Percentiles rank a stretch among this genome's conserved stretches.
Evolutionary conservation across 2,888 invertebrate species (phyloP).

Genomic region (Acheta domesticus): DNA sequence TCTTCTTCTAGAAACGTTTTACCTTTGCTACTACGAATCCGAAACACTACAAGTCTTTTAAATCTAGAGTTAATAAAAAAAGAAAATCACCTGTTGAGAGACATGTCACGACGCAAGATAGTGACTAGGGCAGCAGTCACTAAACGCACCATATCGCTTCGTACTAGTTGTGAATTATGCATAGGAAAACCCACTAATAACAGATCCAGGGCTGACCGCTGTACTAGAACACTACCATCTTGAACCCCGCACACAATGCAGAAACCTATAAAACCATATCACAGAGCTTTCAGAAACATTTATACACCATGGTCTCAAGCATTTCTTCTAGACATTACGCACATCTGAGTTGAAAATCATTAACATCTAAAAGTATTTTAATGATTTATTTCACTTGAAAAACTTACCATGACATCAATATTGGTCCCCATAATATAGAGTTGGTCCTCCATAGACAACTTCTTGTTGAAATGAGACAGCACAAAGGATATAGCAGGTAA

Average conservation of each 20-base stretch:
- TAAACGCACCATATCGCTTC: slow-evolving; percentile 66
- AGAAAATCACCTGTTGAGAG: slow-evolving; percentile 58
- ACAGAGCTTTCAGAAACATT: not conserved
- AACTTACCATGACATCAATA: slow-evolving; percentile 71
- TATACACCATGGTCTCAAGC: too few species aligned
- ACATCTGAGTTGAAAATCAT: too few species aligned
- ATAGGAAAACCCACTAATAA: slow-evolving; percentile 79
- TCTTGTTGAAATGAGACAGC: slow-evolving; percentile 74
- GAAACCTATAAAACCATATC: slow-evolving; percentile 54
- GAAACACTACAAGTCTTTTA: too few species aligned
- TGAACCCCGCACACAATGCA: slow-evolving; percentile 76
- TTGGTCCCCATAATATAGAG: slow-evolving; percentile 78
- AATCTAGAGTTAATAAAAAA: too few species aligned
- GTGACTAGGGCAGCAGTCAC: slow-evolving; percentile 70
- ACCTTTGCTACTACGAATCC: too few species aligned
- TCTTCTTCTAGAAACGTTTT: too few species aligned
- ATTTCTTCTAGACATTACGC: too few species aligned
- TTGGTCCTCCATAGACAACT: slow-evolving; percentile 75
- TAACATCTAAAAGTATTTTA: not conserved
- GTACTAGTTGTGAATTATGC: slow-evolving; percentile 68
- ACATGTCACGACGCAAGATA: slow-evolving; percentile 82
- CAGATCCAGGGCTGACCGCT: slow-evolving; percentile 80
- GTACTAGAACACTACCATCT: slow-evolving; percentile 76
- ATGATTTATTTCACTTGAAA: not conserved
- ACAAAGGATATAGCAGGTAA: slow-evolving; percentile 79